Evolutionary conservation across 2,113 vertebrate genomes (phyloP).

Genomic region (Rhinolophus ferrumequinum): DNA sequence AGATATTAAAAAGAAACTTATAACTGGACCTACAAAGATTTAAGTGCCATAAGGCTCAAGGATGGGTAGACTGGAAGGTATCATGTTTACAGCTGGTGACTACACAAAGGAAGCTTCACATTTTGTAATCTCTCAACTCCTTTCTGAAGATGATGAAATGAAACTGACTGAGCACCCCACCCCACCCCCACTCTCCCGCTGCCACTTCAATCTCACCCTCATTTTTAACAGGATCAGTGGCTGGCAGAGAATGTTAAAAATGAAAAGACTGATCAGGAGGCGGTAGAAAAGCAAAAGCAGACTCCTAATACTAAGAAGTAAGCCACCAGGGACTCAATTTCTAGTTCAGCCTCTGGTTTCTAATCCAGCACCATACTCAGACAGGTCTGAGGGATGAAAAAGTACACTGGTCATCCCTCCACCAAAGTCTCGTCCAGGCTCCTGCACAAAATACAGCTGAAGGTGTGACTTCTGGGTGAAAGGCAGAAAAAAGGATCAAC

Average conservation of each 20-base stretch:
- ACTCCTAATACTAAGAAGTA: not conserved
- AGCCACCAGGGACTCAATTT: conserved; percentile 4
- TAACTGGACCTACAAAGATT: not conserved
- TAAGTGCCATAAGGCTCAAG: not conserved
- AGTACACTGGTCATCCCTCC: not conserved
- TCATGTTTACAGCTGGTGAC: not conserved
- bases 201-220: not conserved
- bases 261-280: not conserved
- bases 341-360: conserved; percentile 7
- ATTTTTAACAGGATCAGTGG: conserved; percentile 4
- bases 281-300: conserved; percentile 30
- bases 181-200: not conserved
- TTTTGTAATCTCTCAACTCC: not conserved
- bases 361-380: not conserved
- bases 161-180: not conserved
- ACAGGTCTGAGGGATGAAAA: not conserved
- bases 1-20: conserved; percentile 34
- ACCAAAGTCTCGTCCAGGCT: not conserved
- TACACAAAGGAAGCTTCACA: not conserved
- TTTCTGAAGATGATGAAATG: conserved; percentile 48
- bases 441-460: not conserved
- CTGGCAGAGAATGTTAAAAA: conserved; percentile 47
- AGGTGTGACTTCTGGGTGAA: not conserved
- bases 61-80: not conserved
- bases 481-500: not conserved